Evolutionary conservation across 1,140 invertebrate species (phyloP).

Genomic region (Lamellibrachia luymesi): DNA sequence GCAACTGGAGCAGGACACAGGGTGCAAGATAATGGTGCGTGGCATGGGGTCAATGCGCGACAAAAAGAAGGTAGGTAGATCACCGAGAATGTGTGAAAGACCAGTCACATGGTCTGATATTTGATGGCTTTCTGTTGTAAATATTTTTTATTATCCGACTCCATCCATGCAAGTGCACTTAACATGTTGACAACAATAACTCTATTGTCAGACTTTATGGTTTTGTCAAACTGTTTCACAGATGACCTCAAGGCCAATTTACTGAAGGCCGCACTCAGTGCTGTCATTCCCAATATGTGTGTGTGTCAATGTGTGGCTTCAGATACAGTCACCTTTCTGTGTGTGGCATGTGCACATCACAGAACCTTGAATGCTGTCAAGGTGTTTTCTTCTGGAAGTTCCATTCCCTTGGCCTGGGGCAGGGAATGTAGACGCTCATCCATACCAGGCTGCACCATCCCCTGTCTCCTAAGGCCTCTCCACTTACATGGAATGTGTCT

Average conservation of each 20-base stretch:
- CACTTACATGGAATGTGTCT: neutral
- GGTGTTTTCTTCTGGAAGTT: neutral
- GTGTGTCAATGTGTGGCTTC: neutral
- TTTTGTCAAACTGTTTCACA: neutral
- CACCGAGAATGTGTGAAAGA: neutral
- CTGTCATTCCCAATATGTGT: no score
- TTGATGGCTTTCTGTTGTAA: no score
- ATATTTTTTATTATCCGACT: no score
- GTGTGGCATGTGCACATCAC: neutral
- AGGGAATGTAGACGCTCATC: neutral
- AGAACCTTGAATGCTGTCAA: neutral
- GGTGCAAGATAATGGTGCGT: conserved; percentile 99
- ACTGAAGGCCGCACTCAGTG: no score
- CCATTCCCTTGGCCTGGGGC: neutral
- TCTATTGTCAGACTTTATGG: no score
- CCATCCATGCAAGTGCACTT: no score
- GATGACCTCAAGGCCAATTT: neutral
- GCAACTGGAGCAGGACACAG: conserved; percentile 98
- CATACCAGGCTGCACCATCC: neutral
- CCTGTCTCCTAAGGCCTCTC: neutral
- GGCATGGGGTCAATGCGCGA: conserved; percentile 99
- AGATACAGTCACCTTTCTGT: neutral
- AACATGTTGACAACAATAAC: no score
- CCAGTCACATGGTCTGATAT: no score
- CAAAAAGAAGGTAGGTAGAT: conserved; percentile 87